These are phyloP conservation scores for Ochropacha duplaris DNA, from an alignment of 2,888 invertebrate species.

Conservation along the genomic window DNA sequence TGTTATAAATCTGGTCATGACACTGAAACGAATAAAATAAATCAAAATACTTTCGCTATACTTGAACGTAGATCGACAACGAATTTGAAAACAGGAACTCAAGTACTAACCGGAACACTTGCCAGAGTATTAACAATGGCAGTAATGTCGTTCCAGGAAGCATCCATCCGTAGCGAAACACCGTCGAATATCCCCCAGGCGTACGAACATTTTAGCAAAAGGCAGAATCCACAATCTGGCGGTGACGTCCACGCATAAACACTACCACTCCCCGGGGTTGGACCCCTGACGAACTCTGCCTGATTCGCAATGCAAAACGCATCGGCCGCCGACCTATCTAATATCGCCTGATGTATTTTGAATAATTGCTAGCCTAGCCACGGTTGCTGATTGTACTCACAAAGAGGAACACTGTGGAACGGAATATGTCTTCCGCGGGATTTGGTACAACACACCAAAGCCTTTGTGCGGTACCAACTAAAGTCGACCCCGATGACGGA, in stretches of 20 bases:
- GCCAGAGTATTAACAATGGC: not conserved
- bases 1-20: too few relatives aligned
- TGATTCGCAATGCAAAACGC: conserved; percentile 82
- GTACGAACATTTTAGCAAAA: conserved; percentile 65
- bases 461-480: conserved; percentile 10
- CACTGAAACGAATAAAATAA: too few relatives aligned
- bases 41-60: not conserved
- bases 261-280: conserved; percentile 61
- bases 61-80: not conserved
- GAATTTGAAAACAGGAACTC: not conserved
- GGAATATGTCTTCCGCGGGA: conserved; percentile 71
- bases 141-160: not conserved
- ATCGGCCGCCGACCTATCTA: conserved; percentile 77
- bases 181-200: conserved; percentile 54
- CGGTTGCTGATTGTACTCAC: conserved; percentile 66
- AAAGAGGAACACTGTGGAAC: conserved; percentile 61
- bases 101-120: not conserved
- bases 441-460: conserved; percentile 36
- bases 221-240: conserved; percentile 63
- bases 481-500: not conserved
- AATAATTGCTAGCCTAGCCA: conserved; percentile 74
- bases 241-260: conserved; percentile 65
- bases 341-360: conserved; percentile 81
- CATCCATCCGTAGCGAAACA: conserved; percentile 19
- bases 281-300: conserved; percentile 65